Base-by-base conservation (phyloP, 2,113 vertebrate genomes). In the Chlorodrepanis virens region DNA sequence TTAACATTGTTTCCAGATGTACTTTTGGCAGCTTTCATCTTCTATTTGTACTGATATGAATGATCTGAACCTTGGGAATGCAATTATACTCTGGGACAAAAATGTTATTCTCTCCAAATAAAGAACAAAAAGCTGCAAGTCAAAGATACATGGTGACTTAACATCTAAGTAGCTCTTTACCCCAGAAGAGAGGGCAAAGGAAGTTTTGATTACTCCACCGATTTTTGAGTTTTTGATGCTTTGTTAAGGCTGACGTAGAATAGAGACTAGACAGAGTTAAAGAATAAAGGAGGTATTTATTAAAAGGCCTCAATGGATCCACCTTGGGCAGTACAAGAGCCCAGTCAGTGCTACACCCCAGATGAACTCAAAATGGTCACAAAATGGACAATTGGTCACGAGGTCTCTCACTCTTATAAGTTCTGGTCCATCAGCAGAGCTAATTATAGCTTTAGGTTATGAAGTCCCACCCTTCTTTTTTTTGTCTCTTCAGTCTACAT, bases 1-100 rank as follows among this genome's bases (percentile, higher is more conserved):
- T 89, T 91, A 95, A 91, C 81, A 90, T 90, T 87, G 23, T 75
- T 98, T 97, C 94, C 96, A 98, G 96, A 97, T 97, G 94, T 94
- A 92, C 21, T 94, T 81, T 96, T 97, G 95, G 96, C 76, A 83
- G 49, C 40, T 85, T 96, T 68, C 16, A 2, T 64, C 35, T 96
- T 97, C 83, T 84, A 22, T 81, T 97, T 96, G 94, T 53, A 75
- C 65, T 82, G 59, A 70, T 57, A 35, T 94, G 56, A 95, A 92
- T 87, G 86, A 89, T 65, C 89, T 42, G 76, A 94, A 59, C 60
- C n/a, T 96, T 74, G 49, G 54, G 67, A 97, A 95, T 44, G 28
- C 40, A 93, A 61, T 84, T 83, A 71, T 83, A 77, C 40, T 63
- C 71, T 9, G 53, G 57, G 90, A 91, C 37, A 93, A 85, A 93